Evolutionary conservation across 2,888 invertebrate genomes (phyloP).

Genomic region (Drosophila paracracens): DNA sequence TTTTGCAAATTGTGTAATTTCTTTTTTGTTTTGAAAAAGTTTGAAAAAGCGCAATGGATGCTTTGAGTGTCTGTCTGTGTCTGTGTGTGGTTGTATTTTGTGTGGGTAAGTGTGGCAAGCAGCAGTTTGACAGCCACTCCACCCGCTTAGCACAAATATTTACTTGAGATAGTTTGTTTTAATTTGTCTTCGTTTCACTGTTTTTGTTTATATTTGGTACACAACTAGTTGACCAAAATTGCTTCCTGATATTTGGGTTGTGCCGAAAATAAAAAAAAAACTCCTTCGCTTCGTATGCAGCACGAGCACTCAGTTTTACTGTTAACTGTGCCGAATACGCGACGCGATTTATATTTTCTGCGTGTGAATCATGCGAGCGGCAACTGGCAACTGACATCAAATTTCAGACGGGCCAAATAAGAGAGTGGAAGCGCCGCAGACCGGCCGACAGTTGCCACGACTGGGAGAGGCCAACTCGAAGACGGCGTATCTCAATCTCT

Average conservation of each 20-base stretch:
- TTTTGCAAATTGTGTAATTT: conserved; percentile 56
- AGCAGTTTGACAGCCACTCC: conserved; percentile 33
- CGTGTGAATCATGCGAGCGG: conserved; percentile 69
- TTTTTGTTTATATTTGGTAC: neutral
- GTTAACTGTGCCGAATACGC: conserved; percentile 68
- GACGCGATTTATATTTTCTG: conserved; percentile 44
- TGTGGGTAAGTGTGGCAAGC: conserved; percentile 21
- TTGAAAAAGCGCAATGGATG: conserved; percentile 32
- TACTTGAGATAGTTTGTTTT: conserved; percentile 29
- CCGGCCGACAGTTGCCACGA: conserved; percentile 10
- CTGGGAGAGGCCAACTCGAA: conserved; percentile 24
- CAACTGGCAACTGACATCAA: conserved; percentile 57
- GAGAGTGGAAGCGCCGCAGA: conserved; percentile 41
- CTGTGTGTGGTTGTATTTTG: conserved; percentile 6
- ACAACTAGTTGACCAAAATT: conserved; percentile 23
- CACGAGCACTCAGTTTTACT: conserved; percentile 40
- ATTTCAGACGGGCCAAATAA: conserved; percentile 46
- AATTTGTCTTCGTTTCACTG: neutral
- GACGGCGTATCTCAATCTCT: conserved; percentile 31
- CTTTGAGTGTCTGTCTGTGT: neutral
- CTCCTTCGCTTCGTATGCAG: conserved; percentile 55
- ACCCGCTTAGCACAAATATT: conserved; percentile 37
- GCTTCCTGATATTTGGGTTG: conserved; percentile 32
- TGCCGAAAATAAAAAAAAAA: conserved; percentile 15
- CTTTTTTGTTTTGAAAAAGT: conserved; percentile 41